A percentile compares a stretch with the other conserved stretches of the same genome.
These are phyloP conservation scores for Micronycteris hirsuta DNA, from an alignment of 2,113 vertebrate species.

Conservation along the genomic window DNA sequence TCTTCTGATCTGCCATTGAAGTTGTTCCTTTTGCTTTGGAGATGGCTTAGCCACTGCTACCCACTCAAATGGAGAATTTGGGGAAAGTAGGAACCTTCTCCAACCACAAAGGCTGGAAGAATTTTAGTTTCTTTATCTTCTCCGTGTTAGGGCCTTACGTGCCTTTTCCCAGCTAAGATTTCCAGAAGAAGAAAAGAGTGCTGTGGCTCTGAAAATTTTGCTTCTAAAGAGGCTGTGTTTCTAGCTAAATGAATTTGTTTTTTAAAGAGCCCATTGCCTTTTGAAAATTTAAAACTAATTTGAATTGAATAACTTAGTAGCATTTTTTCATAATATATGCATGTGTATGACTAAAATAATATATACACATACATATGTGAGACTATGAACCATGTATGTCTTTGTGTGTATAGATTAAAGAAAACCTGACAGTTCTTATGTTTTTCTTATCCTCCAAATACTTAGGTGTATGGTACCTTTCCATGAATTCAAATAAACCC, in stretches of 20 bases:
- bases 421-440: background rate
- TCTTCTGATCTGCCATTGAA: background rate
- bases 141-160: background rate
- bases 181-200: background rate
- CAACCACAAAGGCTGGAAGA: background rate
- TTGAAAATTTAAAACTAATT: constrained; percentile 28
- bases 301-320: background rate
- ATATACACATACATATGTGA: background rate
- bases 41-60: background rate
- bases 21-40: background rate
- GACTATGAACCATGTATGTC: background rate
- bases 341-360: background rate
- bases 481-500: constrained; percentile 1
- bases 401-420: background rate
- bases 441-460: background rate
- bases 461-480: background rate
- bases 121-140: background rate
- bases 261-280: background rate
- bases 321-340: background rate
- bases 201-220: background rate
- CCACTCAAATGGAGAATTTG: background rate
- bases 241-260: background rate
- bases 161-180: background rate
- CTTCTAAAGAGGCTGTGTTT: background rate
- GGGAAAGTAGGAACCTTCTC: background rate